phyloP scores from a whole-genome alignment of 2,888 invertebrate genomes.

The Strigamia transsilvanica region DNA sequence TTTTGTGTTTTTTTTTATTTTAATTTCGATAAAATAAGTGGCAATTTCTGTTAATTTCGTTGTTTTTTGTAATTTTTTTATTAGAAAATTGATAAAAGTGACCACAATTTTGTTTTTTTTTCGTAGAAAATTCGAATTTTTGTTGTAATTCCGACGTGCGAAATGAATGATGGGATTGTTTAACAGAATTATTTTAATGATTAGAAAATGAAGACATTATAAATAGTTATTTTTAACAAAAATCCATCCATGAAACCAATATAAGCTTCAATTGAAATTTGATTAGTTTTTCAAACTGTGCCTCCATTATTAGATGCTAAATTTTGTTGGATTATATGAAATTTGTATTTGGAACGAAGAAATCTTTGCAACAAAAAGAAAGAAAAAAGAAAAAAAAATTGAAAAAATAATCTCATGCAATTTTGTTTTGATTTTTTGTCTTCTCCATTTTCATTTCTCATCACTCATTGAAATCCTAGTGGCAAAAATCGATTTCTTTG shows the following conservation, averaged over 20 bases:
- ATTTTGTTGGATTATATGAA: not conserved
- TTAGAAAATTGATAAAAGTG: not conserved
- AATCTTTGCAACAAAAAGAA: not conserved
- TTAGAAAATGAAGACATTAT: not conserved
- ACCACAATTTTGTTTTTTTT: not conserved
- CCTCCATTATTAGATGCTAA: not conserved
- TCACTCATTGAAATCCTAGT: not conserved
- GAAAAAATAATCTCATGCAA: not conserved
- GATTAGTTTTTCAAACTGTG: not conserved
- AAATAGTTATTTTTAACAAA: not conserved
- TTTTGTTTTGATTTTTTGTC: not conserved
- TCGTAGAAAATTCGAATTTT: not conserved
- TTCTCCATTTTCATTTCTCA: not conserved
- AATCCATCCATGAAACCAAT: not conserved
- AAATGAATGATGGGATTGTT: not conserved
- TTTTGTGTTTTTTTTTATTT: too few relatives aligned
- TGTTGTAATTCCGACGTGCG: not conserved
- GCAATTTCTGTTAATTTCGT: not conserved
- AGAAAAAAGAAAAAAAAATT: too few relatives aligned
- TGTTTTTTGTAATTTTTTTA: not conserved
- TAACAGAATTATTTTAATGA: not conserved
- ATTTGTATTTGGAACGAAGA: not conserved
- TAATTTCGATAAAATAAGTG: not conserved
- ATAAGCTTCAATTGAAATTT: too few relatives aligned
- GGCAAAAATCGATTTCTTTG: not conserved